Conservation (phyloP, 2,888 invertebrate genomes). For the Geophilus truncorum region DNA sequence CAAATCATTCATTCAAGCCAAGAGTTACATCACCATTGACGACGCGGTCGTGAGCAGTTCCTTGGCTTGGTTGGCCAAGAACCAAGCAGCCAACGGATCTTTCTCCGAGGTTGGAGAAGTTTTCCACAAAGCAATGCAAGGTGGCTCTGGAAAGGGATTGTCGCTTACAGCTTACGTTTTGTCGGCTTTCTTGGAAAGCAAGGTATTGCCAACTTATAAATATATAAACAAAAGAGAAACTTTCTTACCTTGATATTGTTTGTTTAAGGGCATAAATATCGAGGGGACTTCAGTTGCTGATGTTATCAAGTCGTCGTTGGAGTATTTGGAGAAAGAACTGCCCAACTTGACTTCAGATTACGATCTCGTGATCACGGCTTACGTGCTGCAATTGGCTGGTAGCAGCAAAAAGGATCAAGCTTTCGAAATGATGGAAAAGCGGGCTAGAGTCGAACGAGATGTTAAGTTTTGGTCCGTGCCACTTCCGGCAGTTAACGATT, state of each 20-base stretch:
- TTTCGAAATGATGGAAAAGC: slow-evolving; percentile 35
- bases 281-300: background rate
- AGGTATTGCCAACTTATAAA: slow-evolving; percentile 31
- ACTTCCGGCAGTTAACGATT: slow-evolving; percentile 53
- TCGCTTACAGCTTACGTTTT: slow-evolving; percentile 48
- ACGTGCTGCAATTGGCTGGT: slow-evolving; percentile 25
- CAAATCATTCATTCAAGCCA: slow-evolving; percentile 48
- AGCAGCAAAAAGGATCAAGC: slow-evolving; percentile 38
- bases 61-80: slow-evolving; percentile 45
- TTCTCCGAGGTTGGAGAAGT: slow-evolving; percentile 50
- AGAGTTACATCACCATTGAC: slow-evolving; percentile 46
- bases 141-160: slow-evolving; percentile 45
- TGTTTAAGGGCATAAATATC: background rate
- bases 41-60: slow-evolving; percentile 43
- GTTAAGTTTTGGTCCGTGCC: slow-evolving; percentile 76
- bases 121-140: slow-evolving; percentile 49
- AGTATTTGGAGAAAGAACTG: slow-evolving; percentile 25
- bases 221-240: background rate
- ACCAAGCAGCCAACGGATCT: slow-evolving; percentile 45
- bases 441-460: slow-evolving; percentile 48
- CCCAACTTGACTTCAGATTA: slow-evolving; percentile 17
- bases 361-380: slow-evolving; percentile 9
- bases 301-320: background rate
- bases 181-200: slow-evolving; percentile 46
- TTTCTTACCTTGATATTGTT: background rate